Base-by-base conservation (phyloP, 2,797 vertebrate species). In the Microctenopoma stevenorrisi region DNA sequence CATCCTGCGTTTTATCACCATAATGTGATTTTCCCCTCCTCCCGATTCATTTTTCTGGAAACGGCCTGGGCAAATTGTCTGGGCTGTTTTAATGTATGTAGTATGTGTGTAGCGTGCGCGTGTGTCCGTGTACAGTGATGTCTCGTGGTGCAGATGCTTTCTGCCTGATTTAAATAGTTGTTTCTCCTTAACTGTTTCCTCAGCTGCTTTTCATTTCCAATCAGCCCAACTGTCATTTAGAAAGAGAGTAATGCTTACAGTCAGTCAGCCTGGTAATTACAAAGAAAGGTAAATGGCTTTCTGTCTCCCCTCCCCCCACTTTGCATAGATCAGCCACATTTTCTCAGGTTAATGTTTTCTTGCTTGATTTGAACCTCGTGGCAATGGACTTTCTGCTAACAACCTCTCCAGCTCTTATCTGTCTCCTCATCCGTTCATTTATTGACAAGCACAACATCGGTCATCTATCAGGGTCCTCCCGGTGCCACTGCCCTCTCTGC, bases 261-360 rank as follows among this genome's bases (percentile, higher is more conserved):
- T 74, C 81, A 35, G 58, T 76, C 72, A 73, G 62, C 57, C 53
- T 25, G 40, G 51, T 85, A 89, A 88, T 90, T 82, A 84, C 68
- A 72, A 59, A 70, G 50, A 68, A 64, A 66, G 43, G 61, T 72
- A 74, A 83, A 84, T 72, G 66, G 47, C 58, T 79, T 80, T 38
- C 72, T 63, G 72, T 52, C 38, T 58, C 67, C 25, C 30, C 43
- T 5, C 26, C 26, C 3, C 28, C 49, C 35, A 10, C 22, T 56
- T 62, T 52, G 59, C 22, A 12, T 4, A 63, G 75, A 85, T 89
- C 77, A 69, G 57, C 52, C 55, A 48, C 35, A 64, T 80, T 68
- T 22, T 71, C 77, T 87, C 78, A 78, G 76, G 70, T 75, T 79
- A 77, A 86, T 78, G 74, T 64, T 83, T 80, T 76, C 66, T 69